Base-by-base conservation (phyloP, 2,888 invertebrate species). In the Thysanoteuthis rhombus region DNA sequence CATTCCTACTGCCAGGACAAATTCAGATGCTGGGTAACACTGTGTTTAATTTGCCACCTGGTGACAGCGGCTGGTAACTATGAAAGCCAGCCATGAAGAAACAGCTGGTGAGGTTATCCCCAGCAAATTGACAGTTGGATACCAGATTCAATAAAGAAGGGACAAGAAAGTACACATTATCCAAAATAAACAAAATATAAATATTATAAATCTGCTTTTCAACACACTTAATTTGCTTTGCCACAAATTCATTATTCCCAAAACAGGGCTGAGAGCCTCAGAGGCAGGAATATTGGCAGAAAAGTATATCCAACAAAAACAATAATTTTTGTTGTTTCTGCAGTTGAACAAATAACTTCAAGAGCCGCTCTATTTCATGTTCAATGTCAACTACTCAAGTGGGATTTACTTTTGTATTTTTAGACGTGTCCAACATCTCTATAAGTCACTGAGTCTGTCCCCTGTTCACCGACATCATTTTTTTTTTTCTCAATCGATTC, bases 21-120 rank as follows among this genome's bases (percentile, higher is more conserved):
- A 75, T 75, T 75, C 75, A n/a, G 75, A 75, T 75, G 75, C 75
- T 75, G 75, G 75, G 75, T 75, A 75, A 75, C 75, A 75, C 75
- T 75, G 75, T 75, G 75, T 75, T 75, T 75, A 75, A 75, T 75
- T 75, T 75, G 75, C 75, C 75, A 75, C 75, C 75, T 75, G 75
- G 75, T 75, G 75, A 75, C 75, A 75, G 75, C n/a, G 75, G 75
- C 75, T 75, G 75, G 36, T n/a, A 75, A 75, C 75, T 75, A 75
- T n/a, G 75, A 75, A 36, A 75, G 36, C 75, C 75, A 75, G 75
- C n/a, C 75, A 75, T n/a, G 75, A 75, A n/a, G 75, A 36, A 75
- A 75, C 75, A 75, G 75, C 75, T 75, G 75, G n/a, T 75, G n/a
- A 75, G 75, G 16, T 75, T 75, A 75, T 75, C 75, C 75, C 4